Conservation (phyloP, 2,113 vertebrate species). For the Gnathonemus longibarbis region DNA sequence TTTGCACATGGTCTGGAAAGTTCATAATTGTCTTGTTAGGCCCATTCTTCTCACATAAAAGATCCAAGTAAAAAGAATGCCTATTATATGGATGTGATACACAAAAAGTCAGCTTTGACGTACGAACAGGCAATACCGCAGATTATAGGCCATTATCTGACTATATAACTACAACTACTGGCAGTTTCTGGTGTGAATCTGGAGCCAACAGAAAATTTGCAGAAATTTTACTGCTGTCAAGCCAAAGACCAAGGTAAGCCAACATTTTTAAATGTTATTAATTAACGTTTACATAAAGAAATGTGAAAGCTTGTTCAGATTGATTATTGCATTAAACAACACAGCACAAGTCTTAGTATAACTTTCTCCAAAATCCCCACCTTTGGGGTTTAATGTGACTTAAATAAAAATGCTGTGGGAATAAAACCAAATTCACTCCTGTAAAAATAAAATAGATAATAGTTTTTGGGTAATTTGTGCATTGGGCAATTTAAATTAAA, state of each 20-base stretch:
- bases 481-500: not conserved
- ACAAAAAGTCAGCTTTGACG: conserved; percentile 2
- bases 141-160: not conserved
- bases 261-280: not conserved
- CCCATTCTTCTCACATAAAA: not conserved
- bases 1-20: not conserved
- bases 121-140: not conserved
- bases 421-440: not conserved
- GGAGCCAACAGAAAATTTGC: not conserved
- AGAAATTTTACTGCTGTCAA: not conserved
- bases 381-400: not conserved
- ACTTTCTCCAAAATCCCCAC: not conserved
- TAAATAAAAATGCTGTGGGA: not conserved
- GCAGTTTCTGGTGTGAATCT: not conserved
- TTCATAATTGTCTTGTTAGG: not conserved
- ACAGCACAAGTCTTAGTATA: not conserved
- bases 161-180: conserved; percentile 10
- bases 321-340: not conserved
- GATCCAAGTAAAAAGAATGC: conserved; percentile 15
- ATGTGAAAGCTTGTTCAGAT: not conserved
- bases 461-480: not conserved
- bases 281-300: not conserved
- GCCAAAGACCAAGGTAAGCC: conserved; percentile 8
- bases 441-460: not conserved
- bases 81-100: not conserved